Percentiles rank a stretch among this genome's conserved stretches.
Conservation (phyloP, 2,113 vertebrate genomes). For the Dasypus novemcinctus region DNA sequence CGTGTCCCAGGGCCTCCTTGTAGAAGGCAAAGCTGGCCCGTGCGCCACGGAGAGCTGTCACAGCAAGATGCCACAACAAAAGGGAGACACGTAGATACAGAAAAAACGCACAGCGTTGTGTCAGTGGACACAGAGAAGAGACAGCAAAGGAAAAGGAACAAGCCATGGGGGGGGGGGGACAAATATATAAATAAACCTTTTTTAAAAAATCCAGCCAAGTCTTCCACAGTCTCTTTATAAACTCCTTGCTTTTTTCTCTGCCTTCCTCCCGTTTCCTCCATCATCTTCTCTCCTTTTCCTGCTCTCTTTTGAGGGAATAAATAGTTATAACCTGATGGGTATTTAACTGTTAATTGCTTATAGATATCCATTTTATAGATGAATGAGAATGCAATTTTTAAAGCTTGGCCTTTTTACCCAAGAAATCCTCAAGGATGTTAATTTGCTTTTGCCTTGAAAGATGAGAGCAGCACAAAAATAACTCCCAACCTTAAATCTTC, state of each 20-base stretch:
- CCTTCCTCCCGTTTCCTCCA: not conserved
- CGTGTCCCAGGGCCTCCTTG: no score
- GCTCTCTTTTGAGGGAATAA: not conserved
- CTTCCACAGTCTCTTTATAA: not conserved
- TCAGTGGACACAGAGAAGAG: no score
- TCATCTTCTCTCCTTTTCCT: not conserved
- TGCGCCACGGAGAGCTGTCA: no score
- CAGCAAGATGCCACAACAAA: no score
- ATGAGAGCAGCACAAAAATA: not conserved
- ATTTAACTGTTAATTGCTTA: not conserved
- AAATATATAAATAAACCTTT: no score
- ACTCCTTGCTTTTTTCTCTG: not conserved
- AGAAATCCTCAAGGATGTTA: not conserved
- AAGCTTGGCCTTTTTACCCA: not conserved
- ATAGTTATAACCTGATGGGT: no score
- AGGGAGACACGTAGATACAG: no score
- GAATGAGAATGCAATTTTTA: not conserved
- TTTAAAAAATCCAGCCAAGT: not conserved
- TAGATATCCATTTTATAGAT: not conserved
- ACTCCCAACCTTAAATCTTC: not conserved
- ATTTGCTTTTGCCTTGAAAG: conserved; percentile 2
- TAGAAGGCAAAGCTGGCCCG: no score
- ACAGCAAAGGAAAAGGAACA: no score
- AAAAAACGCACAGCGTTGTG: no score
- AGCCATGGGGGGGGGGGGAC: no score